Base-by-base conservation (phyloP, 2,113 vertebrate genomes). In the Saccopteryx leptura region DNA sequence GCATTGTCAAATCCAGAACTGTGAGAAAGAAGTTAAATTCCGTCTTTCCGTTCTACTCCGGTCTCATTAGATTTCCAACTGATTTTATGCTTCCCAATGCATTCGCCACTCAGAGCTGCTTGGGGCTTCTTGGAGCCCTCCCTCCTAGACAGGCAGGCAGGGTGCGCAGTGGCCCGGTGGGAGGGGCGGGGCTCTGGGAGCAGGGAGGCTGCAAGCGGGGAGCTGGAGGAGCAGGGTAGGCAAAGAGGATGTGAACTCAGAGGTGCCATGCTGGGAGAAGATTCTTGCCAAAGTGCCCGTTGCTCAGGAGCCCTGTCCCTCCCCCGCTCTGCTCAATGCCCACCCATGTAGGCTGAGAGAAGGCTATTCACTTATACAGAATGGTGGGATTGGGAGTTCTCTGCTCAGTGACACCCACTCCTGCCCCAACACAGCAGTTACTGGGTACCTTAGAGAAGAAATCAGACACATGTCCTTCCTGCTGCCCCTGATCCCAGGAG, bases 21-120 rank as follows among this genome's bases (percentile, higher is more conserved):
- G 48, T 11, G 39, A 92, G 78, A 76, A 80, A 79, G 48, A 86
- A 95, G 86, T 83, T 95, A 66, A 86, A 89, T 89, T 94, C 39
- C 4, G 1, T 93, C 61, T 92, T 88, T 95, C 85, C 89, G 8
- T 89, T 97, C 63, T 46, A 79, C 78, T 87, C 83, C 50, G n/a
- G 31, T 96, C 94, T 97, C 93, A 94, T 96, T 96, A 97, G 89
- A 94, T 95, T 96, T 96, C 91, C 86, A 94, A n/a, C 56, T 89
- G 97, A 96, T 86, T 97, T 97, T 75, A 93, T 91, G 94, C 93
- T 93, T 91, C 79, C 89, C 94, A 91, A 96, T 96, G 95, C 86
- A 96, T 97, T 98, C 63, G 69, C 93, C 69, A 96, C 97, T 95
- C 86, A 91, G 71, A 94, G 54, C 60, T 80, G 83, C 87, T 91